phyloP scores from a whole-genome alignment of 1,140 invertebrate species.

The Drosophila pseudoananassae region DNA sequence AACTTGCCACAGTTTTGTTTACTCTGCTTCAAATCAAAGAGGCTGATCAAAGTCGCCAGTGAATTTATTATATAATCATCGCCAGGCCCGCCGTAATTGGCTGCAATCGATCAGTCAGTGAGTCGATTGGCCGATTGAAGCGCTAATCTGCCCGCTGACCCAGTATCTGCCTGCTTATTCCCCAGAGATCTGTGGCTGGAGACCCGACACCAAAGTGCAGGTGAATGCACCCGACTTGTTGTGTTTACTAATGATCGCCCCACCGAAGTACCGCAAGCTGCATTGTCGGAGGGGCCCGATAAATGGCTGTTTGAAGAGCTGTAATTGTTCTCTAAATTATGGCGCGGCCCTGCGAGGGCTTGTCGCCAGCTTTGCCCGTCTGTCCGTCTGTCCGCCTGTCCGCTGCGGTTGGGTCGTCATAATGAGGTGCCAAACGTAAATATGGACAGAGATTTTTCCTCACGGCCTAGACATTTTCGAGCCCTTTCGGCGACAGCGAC shows the following conservation, averaged over 20 bases:
- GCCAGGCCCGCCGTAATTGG: constrained; percentile 59
- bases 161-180: constrained; percentile 41
- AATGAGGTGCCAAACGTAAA: constrained; percentile 77
- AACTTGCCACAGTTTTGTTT: constrained; percentile 74
- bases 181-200: not conserved
- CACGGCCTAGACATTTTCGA: constrained; percentile 26
- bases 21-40: constrained; percentile 38
- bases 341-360: constrained; percentile 49
- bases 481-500: constrained; percentile 23
- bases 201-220: constrained; percentile 26
- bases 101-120: constrained; percentile 67
- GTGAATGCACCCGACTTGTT: constrained; percentile 73
- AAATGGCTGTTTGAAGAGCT: constrained; percentile 58
- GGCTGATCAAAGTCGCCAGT: constrained; percentile 72
- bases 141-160: constrained; percentile 76
- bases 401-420: constrained; percentile 64
- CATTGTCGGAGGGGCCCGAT: constrained; percentile 18
- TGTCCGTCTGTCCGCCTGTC: too few relatives aligned
- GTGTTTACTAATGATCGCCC: constrained; percentile 78
- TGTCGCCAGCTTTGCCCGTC: constrained; percentile 45
- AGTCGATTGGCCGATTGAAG: constrained; percentile 53
- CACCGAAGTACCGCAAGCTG: constrained; percentile 56
- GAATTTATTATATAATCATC: constrained; percentile 74
- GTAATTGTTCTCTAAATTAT: constrained; percentile 79
- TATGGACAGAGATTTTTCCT: constrained; percentile 41